A percentile compares a stretch with the other conserved stretches of the same genome.
Conservation (phyloP, 2,797 vertebrate genomes). For the Holocentrus rufus region DNA sequence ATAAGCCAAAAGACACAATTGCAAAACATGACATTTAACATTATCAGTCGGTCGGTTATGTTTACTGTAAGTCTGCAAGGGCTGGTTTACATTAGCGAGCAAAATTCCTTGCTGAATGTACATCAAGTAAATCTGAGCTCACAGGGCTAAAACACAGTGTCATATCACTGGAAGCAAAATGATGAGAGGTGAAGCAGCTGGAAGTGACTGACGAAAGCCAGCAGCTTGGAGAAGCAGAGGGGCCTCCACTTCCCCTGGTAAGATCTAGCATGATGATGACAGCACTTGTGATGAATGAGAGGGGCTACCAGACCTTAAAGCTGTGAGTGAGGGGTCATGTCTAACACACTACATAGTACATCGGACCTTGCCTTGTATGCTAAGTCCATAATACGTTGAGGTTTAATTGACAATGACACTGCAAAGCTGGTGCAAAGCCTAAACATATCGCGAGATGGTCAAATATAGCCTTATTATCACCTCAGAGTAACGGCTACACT, state of each 20-base stretch:
- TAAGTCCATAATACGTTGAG: neutral
- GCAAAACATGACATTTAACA: neutral
- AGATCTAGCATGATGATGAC: neutral
- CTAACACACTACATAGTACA: neutral
- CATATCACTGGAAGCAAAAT: neutral
- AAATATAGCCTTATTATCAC: neutral
- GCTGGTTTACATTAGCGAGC: neutral
- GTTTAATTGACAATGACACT: neutral
- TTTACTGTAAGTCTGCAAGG: neutral
- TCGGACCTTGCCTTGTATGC: neutral
- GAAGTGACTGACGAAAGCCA: neutral
- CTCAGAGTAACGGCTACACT: neutral
- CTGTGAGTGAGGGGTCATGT: neutral
- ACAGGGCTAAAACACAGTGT: neutral
- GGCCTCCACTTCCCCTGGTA: neutral
- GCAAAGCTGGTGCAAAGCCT: neutral
- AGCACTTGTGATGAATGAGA: neutral
- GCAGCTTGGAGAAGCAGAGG: constrained; percentile 1
- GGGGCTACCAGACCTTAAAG: neutral
- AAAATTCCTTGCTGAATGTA: constrained; percentile 1
- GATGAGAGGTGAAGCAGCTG: neutral
- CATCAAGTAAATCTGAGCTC: neutral
- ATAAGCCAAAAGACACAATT: neutral
- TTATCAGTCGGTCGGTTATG: no score
- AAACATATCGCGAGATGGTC: neutral